Percentiles rank a stretch among this genome's conserved stretches.
These are phyloP conservation scores for Carterocephalus palaemon DNA, from an alignment of 2,888 invertebrate genomes.

Conservation along the genomic window DNA sequence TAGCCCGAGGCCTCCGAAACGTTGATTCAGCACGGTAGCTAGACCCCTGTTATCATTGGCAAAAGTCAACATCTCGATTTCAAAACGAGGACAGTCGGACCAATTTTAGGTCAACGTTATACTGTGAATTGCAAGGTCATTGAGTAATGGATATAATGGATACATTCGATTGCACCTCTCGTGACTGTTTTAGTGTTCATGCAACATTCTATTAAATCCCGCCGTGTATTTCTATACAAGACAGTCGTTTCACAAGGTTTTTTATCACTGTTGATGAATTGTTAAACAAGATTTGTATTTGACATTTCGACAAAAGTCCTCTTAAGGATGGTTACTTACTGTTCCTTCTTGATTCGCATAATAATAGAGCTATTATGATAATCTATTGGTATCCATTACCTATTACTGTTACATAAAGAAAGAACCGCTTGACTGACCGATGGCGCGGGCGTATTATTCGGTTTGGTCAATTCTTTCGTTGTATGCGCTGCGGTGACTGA, in stretches of 20 bases:
- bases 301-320: background rate
- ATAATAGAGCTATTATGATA: no score
- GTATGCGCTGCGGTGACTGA: no score
- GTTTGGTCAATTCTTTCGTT: no score
- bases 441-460: no score
- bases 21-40: no score
- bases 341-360: no score
- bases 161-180: slow-evolving; percentile 5
- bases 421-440: no score
- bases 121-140: slow-evolving; percentile 11
- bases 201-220: slow-evolving; percentile 8
- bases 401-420: no score
- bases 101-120: slow-evolving; percentile 9
- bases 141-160: slow-evolving; percentile 13
- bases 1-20: no score
- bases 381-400: no score
- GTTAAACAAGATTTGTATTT: slow-evolving; percentile 1
- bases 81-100: slow-evolving; percentile 1
- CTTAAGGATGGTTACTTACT: background rate
- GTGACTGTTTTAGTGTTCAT: slow-evolving; percentile 4
- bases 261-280: background rate
- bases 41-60: no score
- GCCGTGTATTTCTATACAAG: slow-evolving; percentile 3
- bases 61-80: background rate
- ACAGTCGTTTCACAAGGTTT: slow-evolving; percentile 8